A percentile compares a stretch with the other conserved stretches of the same genome.
Conservation (phyloP, 1,140 invertebrate species). For the Drosophila pallidifrons region DNA sequence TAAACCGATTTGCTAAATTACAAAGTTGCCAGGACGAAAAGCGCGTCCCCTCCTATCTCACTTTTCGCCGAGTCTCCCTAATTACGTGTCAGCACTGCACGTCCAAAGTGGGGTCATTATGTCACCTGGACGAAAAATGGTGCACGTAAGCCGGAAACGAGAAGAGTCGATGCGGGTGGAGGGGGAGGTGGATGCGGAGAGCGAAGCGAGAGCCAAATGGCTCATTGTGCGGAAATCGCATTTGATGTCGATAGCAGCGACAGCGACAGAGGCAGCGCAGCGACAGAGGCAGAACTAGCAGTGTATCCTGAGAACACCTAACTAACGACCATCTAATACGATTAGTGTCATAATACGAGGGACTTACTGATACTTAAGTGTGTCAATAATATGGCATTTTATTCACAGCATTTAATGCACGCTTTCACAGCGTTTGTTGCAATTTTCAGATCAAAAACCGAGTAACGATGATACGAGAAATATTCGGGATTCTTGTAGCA, state of each 20-base stretch:
- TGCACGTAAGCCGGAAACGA: conserved; percentile 75
- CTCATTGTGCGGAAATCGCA: conserved; percentile 77
- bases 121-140: conserved; percentile 77
- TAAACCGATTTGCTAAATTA: conserved; percentile 79
- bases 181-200: not conserved
- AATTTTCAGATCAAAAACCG: conserved; percentile 42
- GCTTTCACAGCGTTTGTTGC: conserved; percentile 7
- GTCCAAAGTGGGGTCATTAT: conserved; percentile 66
- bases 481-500: conserved; percentile 65
- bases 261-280: too few relatives aligned
- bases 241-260: conserved; percentile 63
- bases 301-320: conserved; percentile 36
- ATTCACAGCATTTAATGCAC: conserved; percentile 18
- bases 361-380: conserved; percentile 40
- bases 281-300: not conserved
- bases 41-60: not conserved
- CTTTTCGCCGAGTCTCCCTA: conserved; percentile 44
- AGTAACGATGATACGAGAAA: conserved; percentile 60
- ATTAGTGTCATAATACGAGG: conserved; percentile 73
- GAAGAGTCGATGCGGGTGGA: conserved; percentile 21
- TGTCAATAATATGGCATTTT: conserved; percentile 45
- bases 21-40: conserved; percentile 47
- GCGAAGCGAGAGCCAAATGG: conserved; percentile 14
- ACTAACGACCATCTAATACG: conserved; percentile 76
- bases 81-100: conserved; percentile 59